Conservation (phyloP, 1,140 invertebrate genomes). For the Caenorhabditis brenneri region DNA sequence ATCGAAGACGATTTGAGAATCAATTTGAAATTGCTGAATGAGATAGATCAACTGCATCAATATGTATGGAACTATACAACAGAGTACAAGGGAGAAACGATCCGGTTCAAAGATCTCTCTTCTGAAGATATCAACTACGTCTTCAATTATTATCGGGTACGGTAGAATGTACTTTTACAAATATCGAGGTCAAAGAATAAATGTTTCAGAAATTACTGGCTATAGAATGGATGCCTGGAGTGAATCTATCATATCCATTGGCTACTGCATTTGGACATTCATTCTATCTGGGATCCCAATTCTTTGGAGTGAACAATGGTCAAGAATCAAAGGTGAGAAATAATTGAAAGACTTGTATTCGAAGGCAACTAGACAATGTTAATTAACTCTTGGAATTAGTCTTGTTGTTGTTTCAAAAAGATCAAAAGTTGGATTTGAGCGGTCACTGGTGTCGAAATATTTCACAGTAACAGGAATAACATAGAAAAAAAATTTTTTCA, state of each 20-base stretch:
- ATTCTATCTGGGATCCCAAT: slow-evolving; percentile 48
- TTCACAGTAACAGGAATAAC: too few relatives aligned
- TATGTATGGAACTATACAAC: slow-evolving; percentile 44
- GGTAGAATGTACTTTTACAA: not conserved
- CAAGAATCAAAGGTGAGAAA: slow-evolving; percentile 26
- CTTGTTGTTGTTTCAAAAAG: slow-evolving; percentile 5
- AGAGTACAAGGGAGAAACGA: not conserved
- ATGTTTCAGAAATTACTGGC: not conserved
- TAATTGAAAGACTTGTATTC: not conserved
- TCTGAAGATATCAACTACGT: slow-evolving; percentile 49
- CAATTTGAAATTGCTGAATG: slow-evolving; percentile 3
- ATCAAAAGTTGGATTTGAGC: not conserved
- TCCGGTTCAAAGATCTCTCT: slow-evolving; percentile 38
- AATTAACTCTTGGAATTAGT: not conserved
- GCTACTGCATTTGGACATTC: slow-evolving; percentile 44
- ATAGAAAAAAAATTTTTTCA: too few relatives aligned
- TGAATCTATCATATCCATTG: slow-evolving; percentile 48
- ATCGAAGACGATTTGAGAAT: not conserved
- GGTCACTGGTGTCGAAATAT: too few relatives aligned
- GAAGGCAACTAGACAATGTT: not conserved
- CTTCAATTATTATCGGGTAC: slow-evolving; percentile 47
- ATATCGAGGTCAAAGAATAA: not conserved
- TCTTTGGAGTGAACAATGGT: slow-evolving; percentile 49
- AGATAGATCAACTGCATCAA: slow-evolving; percentile 46
- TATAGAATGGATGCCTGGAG: slow-evolving; percentile 18